phyloP scores from a whole-genome alignment of 2,888 invertebrate genomes.

The Temnothorax rugatulus region DNA sequence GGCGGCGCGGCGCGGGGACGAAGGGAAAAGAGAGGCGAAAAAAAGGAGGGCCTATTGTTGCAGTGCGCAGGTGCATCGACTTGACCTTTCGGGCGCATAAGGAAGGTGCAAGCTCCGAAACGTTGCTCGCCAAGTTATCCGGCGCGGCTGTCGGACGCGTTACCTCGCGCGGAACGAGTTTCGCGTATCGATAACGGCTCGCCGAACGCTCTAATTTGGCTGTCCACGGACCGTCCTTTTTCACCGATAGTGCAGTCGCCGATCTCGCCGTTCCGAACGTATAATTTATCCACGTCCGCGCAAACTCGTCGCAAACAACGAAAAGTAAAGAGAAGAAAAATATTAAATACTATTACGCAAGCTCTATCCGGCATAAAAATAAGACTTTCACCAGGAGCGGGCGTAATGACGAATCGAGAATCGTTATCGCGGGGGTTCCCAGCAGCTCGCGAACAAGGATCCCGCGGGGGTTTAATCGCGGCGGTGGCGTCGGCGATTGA shows the following conservation, averaged over 20 bases:
- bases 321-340: background rate
- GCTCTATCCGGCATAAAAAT: conserved; percentile 4
- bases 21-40: background rate
- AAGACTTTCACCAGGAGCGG: conserved; percentile 26
- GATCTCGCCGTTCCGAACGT: background rate
- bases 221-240: background rate
- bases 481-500: background rate
- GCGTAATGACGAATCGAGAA: conserved; percentile 10
- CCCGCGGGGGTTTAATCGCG: conserved; percentile 11
- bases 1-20: background rate
- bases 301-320: background rate
- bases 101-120: conserved; percentile 27
- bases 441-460: background rate
- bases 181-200: background rate
- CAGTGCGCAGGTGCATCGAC: conserved; percentile 48
- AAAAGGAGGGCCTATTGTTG: conserved; percentile 27
- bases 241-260: background rate
- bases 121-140: conserved; percentile 11
- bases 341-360: conserved; percentile 26
- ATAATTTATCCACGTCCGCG: conserved; percentile 7
- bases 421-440: conserved; percentile 7
- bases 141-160: background rate
- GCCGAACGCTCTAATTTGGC: conserved; percentile 2
- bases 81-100: conserved; percentile 49
- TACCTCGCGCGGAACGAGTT: conserved; percentile 31